Percentiles rank a stretch among this genome's conserved stretches.
Conservation (phyloP, 2,888 invertebrate genomes). For the Ferrisia virgata region DNA sequence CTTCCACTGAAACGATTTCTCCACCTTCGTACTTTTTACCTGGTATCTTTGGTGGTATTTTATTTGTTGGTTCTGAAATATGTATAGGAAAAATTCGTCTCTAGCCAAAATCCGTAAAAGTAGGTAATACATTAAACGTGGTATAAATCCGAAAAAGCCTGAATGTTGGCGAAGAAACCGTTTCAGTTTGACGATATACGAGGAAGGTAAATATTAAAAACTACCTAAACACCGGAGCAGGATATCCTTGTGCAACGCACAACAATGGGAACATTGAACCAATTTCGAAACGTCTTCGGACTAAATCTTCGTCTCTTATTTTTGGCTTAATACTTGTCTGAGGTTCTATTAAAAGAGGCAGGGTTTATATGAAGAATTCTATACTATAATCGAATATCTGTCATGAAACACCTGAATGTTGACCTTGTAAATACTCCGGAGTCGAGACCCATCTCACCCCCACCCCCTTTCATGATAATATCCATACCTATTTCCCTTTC, state of each 20-base stretch:
- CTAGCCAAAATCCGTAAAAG: neutral
- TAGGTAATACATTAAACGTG: slow-evolving; percentile 9
- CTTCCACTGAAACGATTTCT: slow-evolving; percentile 49
- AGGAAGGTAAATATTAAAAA: slow-evolving; percentile 43
- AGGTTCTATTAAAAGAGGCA: slow-evolving; percentile 52
- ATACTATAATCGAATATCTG: neutral
- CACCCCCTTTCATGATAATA: neutral
- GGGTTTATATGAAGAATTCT: neutral
- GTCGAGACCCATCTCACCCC: too few species aligned
- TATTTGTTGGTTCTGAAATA: slow-evolving; percentile 67
- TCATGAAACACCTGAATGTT: slow-evolving; percentile 1
- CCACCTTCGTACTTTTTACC: slow-evolving; percentile 52
- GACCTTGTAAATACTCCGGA: neutral
- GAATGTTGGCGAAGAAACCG: slow-evolving; percentile 48
- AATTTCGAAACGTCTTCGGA: slow-evolving; percentile 45
- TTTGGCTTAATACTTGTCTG: slow-evolving; percentile 55
- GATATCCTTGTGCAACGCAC: slow-evolving; percentile 57
- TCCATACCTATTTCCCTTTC: neutral
- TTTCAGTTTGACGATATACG: neutral
- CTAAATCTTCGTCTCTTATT: slow-evolving; percentile 54
- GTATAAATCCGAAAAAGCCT: slow-evolving; percentile 47
- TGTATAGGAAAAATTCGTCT: neutral
- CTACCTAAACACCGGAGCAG: slow-evolving; percentile 57
- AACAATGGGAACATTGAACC: slow-evolving; percentile 47
- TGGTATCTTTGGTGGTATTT: slow-evolving; percentile 57